phyloP scores from a whole-genome alignment of 2,888 invertebrate genomes.

The Drosophila hamatofila region DNA sequence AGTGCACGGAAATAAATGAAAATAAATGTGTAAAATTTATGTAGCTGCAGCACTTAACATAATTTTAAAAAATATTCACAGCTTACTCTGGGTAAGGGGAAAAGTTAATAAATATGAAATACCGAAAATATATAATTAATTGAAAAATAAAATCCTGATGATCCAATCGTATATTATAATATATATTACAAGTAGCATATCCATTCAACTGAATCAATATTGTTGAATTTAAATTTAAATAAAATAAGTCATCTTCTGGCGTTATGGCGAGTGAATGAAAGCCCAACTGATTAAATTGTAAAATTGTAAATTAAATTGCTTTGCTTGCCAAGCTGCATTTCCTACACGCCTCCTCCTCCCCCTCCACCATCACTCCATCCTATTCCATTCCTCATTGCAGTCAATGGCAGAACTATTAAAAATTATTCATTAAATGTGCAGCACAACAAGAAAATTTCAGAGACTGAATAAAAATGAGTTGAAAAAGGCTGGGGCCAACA shows the following conservation, averaged over 20 bases:
- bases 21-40: slow-evolving; percentile 50
- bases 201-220: neutral
- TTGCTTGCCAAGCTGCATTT: slow-evolving; percentile 10
- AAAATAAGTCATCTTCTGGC: neutral
- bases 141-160: neutral
- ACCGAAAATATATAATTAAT: neutral
- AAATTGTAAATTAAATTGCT: slow-evolving; percentile 43
- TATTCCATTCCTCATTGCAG: neutral
- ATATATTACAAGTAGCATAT: neutral
- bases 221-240: neutral
- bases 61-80: slow-evolving; percentile 38
- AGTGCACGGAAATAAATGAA: slow-evolving; percentile 40
- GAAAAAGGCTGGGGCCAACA: slow-evolving; percentile 45
- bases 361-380: neutral
- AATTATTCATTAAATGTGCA: slow-evolving; percentile 77
- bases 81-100: neutral
- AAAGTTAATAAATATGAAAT: slow-evolving; percentile 3
- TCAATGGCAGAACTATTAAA: slow-evolving; percentile 68
- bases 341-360: neutral
- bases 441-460: slow-evolving; percentile 60
- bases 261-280: slow-evolving; percentile 7
- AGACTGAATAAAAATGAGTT: slow-evolving; percentile 63
- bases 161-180: neutral
- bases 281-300: slow-evolving; percentile 30
- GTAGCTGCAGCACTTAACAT: slow-evolving; percentile 42